Percentiles rank a stretch among this genome's conserved stretches.
Conservation (phyloP, 2,113 vertebrate genomes). For the Cynocephalus volans region DNA sequence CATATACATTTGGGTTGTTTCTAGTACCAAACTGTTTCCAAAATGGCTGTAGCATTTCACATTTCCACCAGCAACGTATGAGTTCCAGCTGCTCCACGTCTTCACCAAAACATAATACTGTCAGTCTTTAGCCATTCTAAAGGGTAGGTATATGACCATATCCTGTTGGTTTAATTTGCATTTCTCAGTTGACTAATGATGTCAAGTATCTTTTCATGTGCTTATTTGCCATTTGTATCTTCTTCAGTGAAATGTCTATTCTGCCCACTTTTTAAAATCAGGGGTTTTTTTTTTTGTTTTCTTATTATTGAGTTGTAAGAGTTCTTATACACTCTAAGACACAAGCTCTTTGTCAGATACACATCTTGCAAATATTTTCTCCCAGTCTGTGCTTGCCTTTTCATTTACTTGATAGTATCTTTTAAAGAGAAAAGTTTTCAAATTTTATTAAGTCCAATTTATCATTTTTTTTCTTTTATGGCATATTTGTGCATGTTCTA, state of each 20-base stretch:
- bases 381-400: not conserved
- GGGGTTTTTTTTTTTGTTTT: not conserved
- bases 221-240: conserved; percentile 22
- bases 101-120: not conserved
- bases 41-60: conserved; percentile 31
- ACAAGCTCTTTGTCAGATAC: not conserved
- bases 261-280: not conserved
- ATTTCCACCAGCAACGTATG: not conserved
- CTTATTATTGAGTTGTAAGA: not conserved
- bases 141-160: not conserved
- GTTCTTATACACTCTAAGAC: not conserved
- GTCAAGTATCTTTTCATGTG: not conserved
- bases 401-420: conserved; percentile 31
- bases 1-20: not conserved
- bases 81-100: not conserved
- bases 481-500: not conserved
- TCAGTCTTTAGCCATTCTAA: not conserved
- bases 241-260: not conserved
- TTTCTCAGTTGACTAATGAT: not conserved
- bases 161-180: not conserved
- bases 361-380: conserved; percentile 7
- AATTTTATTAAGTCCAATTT: conserved; percentile 19
- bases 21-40: not conserved
- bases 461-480: not conserved
- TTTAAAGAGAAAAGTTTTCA: conserved; percentile 20